phyloP scores from a whole-genome alignment of 1,140 invertebrate species.

The Aphidius ervi region DNA sequence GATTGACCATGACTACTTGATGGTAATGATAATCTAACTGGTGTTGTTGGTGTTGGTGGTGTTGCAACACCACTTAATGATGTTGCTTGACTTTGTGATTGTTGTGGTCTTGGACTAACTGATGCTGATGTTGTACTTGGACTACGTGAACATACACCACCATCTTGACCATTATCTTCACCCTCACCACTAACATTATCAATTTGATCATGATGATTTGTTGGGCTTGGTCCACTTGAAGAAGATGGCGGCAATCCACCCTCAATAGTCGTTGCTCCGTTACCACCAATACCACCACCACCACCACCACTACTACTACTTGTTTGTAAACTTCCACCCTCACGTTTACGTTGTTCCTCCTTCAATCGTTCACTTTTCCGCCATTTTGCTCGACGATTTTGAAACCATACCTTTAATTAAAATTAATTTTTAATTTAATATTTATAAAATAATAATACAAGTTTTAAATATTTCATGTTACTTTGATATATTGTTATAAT shows the following conservation, averaged over 20 bases:
- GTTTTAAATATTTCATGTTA: too few relatives aligned
- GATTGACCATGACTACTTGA: slow-evolving; percentile 41
- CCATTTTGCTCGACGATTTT: slow-evolving; percentile 91
- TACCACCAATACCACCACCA: too few relatives aligned
- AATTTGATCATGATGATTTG: slow-evolving; percentile 34
- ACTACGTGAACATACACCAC: slow-evolving; percentile 41
- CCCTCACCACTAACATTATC: slow-evolving; percentile 40
- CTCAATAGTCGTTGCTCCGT: slow-evolving; percentile 2
- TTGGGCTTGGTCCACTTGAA: slow-evolving; percentile 41
- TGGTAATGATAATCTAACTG: slow-evolving; percentile 38
- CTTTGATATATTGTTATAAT: too few relatives aligned
- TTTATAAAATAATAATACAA: background rate
- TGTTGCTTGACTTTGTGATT: slow-evolving; percentile 44
- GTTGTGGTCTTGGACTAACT: slow-evolving; percentile 45
- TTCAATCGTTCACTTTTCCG: slow-evolving; percentile 85
- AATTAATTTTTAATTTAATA: slow-evolving; percentile 1
- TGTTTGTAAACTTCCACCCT: slow-evolving; percentile 63
- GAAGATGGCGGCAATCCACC: slow-evolving; percentile 37
- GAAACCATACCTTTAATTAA: slow-evolving; percentile 82
- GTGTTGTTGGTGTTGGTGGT: slow-evolving; percentile 45
- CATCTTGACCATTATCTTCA: slow-evolving; percentile 34
- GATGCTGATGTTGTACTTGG: slow-evolving; percentile 51
- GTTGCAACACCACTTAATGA: slow-evolving; percentile 43
- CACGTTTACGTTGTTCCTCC: slow-evolving; percentile 82
- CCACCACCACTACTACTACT: slow-evolving; percentile 47